These are phyloP conservation scores for Pterophyllum scalare DNA, from an alignment of 2,113 vertebrate species.

Conservation along the genomic window DNA sequence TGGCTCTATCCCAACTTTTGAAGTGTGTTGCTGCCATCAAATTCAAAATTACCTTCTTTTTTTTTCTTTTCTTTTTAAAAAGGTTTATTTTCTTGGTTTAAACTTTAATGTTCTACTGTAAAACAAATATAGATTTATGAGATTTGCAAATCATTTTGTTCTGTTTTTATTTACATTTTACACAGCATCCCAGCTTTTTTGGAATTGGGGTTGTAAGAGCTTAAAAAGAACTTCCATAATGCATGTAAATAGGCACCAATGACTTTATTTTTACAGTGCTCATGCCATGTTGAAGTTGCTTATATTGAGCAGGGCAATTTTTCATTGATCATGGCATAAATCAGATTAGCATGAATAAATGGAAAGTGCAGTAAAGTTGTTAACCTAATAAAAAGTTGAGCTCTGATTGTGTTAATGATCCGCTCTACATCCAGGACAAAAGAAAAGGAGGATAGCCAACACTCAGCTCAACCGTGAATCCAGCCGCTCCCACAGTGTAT, in stretches of 20 bases:
- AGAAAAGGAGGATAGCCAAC: conserved; percentile 86
- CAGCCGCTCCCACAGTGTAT: conserved; percentile 96
- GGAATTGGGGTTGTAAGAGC: no score
- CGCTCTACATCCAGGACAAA: conserved; percentile 74
- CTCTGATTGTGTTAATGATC: neutral
- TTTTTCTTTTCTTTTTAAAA: no score
- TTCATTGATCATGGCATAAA: neutral
- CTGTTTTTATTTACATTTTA: no score
- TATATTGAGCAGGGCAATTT: neutral
- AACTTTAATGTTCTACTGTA: no score
- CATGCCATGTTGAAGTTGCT: neutral
- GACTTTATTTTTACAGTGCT: neutral
- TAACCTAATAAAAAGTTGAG: neutral
- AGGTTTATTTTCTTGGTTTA: no score
- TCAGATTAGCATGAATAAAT: neutral
- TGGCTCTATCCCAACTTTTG: no score
- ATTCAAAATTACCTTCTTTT: no score
- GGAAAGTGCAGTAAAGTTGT: neutral
- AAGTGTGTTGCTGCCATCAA: no score
- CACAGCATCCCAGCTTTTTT: no score
- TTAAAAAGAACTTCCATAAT: neutral
- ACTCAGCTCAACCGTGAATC: conserved; percentile 95
- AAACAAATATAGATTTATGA: no score
- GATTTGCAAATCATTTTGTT: no score
- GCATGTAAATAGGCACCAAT: neutral